Base-by-base conservation (phyloP, 2,113 vertebrate species). In the Barnardius zonarius region DNA sequence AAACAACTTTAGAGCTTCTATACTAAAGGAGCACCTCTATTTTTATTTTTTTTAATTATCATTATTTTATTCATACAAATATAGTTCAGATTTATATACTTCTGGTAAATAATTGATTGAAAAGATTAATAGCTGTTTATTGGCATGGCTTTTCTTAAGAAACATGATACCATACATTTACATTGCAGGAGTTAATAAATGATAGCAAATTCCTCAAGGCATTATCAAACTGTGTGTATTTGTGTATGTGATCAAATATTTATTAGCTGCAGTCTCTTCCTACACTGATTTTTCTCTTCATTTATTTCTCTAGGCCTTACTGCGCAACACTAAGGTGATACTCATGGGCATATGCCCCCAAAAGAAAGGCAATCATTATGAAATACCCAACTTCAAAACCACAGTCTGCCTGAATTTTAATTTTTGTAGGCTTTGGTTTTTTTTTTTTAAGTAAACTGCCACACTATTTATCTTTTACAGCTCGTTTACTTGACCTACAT, bases 201-300 rank as follows among this genome's bases (percentile, higher is more conserved):
- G 95, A 96, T 97, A 93, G 97, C 92, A 97, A 96, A 97, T 96
- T 97, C 97, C 84, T 97, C 70, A 44, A 63, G 96, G 97, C 97
- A 95, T 97, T 97, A 95, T 97, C 98, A 98, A 98, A 98, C 93
- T 88, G 72, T 91, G 96, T 90, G 93, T 96, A 97, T 97, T 97
- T 97, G 97, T 98, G 88, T 97, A 98, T 97, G 95, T 97, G 93
- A 98, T 98, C 90, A 98, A 97, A 97, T 97, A 97, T 98, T 98
- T 96, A 98, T 98, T 96, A 98, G 96, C 76, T 83, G 86, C 84
- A 97, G 93, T 97, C 95, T 95, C 97, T 97, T 94, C 84, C 94
- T 90, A 92, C 72, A 72, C 88, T 95, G 94, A 93, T 85, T 94
- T 96, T 86, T 88, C 88, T 94, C 96, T 93, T 92, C 81, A 81